Percentiles rank a stretch among this genome's conserved stretches.
These are phyloP conservation scores for Ailuropoda melanoleuca DNA, from an alignment of 2,113 vertebrate species.

Conservation along the genomic window DNA sequence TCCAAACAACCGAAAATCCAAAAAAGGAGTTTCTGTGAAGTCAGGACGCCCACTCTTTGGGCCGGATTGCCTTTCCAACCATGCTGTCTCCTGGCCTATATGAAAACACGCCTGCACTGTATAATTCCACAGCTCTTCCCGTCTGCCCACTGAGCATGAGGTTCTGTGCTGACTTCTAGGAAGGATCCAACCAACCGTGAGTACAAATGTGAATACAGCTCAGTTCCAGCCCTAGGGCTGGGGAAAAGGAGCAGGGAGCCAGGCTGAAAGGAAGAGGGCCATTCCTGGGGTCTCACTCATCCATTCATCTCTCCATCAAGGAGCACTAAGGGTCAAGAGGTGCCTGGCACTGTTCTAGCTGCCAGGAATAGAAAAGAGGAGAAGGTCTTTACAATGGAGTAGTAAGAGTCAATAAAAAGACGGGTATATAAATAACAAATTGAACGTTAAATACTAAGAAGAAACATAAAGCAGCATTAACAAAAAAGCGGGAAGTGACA, in stretches of 20 bases:
- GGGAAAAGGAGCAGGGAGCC: not conserved
- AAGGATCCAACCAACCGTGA: not conserved
- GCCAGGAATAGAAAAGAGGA: not conserved
- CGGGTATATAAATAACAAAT: not conserved
- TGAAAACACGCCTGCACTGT: accelerated
- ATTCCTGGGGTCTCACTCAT: not conserved
- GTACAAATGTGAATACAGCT: not conserved
- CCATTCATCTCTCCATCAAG: not conserved
- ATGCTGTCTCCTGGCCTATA: not conserved
- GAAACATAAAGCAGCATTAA: not conserved
- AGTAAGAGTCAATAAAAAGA: not conserved
- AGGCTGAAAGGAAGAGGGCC: not conserved
- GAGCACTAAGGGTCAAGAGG: not conserved
- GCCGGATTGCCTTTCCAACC: not conserved
- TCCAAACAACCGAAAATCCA: not conserved
- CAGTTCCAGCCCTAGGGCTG: not conserved
- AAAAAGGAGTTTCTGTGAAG: not conserved
- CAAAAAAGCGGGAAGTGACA: not conserved
- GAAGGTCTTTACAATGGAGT: not conserved
- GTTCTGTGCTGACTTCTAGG: not conserved
- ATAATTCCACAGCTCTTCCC: not conserved
- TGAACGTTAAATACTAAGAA: not conserved
- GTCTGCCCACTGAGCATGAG: not conserved
- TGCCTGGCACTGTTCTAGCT: not conserved
- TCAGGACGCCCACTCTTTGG: not conserved